phyloP scores from a whole-genome alignment of 53 echinoderm and acorn worm species.

The Holothuria leucospilota region DNA sequence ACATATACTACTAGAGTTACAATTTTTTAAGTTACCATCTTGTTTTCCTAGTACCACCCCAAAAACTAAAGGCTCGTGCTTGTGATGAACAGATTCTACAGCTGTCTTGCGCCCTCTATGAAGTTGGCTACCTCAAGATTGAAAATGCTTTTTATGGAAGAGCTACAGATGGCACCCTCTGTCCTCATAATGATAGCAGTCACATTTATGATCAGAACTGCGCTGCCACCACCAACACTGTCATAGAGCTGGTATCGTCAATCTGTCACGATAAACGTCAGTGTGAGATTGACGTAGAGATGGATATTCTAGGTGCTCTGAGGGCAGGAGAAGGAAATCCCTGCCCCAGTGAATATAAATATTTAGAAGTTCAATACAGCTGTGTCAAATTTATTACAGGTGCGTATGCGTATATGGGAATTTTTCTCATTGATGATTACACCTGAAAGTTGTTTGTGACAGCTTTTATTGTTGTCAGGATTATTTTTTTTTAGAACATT shows the following conservation, averaged over 20 bases:
- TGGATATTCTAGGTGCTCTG: constrained; percentile 64
- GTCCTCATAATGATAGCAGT: constrained; percentile 61
- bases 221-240: constrained; percentile 25
- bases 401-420: background rate
- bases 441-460: too few species aligned
- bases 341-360: constrained; percentile 72
- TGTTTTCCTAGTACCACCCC: constrained; percentile 34
- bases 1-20: background rate
- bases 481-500: too few species aligned
- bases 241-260: constrained; percentile 46
- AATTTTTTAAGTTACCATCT: background rate
- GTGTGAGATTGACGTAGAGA: constrained; percentile 71
- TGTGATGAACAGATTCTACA: constrained; percentile 77
- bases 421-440: too few species aligned
- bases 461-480: too few species aligned
- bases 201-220: constrained; percentile 70
- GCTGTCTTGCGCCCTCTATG: constrained; percentile 61
- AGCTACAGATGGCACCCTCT: constrained; percentile 39
- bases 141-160: constrained; percentile 78
- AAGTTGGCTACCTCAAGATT: constrained; percentile 62
- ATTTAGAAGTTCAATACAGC: constrained; percentile 72
- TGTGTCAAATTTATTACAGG: constrained; percentile 73
- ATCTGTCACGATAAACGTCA: constrained; percentile 56
- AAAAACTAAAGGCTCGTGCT: constrained; percentile 61
- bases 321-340: constrained; percentile 60